Base-by-base conservation (phyloP, 2,888 invertebrate species). In the Eupithecia centaureata region DNA sequence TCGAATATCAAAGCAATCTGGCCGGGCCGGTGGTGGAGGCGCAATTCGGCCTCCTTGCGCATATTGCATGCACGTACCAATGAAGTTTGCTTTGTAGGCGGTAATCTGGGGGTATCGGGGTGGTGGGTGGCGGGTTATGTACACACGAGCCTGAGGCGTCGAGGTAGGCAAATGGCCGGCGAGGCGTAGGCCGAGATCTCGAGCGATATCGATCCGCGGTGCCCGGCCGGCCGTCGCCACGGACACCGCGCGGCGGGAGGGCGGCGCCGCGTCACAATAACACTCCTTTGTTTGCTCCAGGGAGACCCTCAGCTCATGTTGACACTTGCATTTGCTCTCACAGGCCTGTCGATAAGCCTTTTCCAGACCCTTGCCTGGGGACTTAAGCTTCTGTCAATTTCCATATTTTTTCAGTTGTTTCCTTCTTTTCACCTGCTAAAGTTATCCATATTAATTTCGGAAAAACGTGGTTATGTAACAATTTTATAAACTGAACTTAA, bases 11-110 rank as follows among this genome's bases (percentile, higher is more conserved):
- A 92, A 92, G 92, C 91, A 86, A 90, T 89, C 89, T 85, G 84
- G 81, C 75, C 77, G 81, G 84, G 79, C 83, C 47, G 82, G 82
- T 82, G 80, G 85, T 82, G 80, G 85, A 88, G 88, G 86, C 86
- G 87, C 88, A 90, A 90, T 91, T 90, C 87, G 89, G 88, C 83
- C 90, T 92, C 92, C 92, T 92, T 92, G 92, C 92, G 92, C 91
- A 92, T 91, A 93, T 92, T 92, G 92, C 92, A 92, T 92, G 88
- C 92, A 93, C 92, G 92, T 92, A 90, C 91, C 92, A 90, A 92
- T 91, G 92, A 92, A 92, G 92, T 92, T 92, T 92, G 92, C 92
- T 92, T 91, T 92, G 92, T 92, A 91, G 92, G 92, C 92, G 91
- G 92, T 92, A 92, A 92, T 92, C 92, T 92, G 87, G 90, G 91